Conservation (phyloP, 2,113 vertebrate genomes). For the Myotis brandtii region DNA sequence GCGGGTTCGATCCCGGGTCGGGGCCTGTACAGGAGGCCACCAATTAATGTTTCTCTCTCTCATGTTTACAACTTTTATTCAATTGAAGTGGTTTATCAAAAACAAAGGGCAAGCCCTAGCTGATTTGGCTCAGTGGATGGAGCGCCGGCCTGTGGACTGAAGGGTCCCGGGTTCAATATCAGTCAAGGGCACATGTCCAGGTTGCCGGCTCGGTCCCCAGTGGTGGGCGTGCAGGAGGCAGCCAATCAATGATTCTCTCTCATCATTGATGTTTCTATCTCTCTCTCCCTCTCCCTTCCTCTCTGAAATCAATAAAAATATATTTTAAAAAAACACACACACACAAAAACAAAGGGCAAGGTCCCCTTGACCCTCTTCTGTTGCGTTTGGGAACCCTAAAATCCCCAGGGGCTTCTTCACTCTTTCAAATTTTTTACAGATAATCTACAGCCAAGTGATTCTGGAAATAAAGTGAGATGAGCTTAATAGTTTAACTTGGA, state of each 20-base stretch:
- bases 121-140: too few relatives aligned
- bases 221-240: too few relatives aligned
- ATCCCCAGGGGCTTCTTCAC: background rate
- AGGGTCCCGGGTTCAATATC: too few relatives aligned
- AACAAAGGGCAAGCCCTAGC: background rate
- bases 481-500: constrained; percentile 15
- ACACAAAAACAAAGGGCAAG: background rate
- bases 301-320: too few relatives aligned
- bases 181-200: too few relatives aligned
- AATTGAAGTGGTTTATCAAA: constrained; percentile 16
- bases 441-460: background rate
- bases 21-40: background rate
- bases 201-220: too few relatives aligned
- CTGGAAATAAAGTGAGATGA: constrained; percentile 28
- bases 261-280: too few relatives aligned
- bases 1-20: background rate
- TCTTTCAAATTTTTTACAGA: background rate
- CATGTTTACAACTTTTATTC: background rate
- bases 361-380: background rate
- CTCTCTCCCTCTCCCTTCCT: too few relatives aligned
- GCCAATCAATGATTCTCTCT: too few relatives aligned
- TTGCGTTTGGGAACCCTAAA: background rate
- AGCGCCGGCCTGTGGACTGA: too few relatives aligned
- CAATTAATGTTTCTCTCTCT: background rate
- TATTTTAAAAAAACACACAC: too few relatives aligned